phyloP scores from a whole-genome alignment of 2,888 invertebrate species.

The Poecilus cupreus region DNA sequence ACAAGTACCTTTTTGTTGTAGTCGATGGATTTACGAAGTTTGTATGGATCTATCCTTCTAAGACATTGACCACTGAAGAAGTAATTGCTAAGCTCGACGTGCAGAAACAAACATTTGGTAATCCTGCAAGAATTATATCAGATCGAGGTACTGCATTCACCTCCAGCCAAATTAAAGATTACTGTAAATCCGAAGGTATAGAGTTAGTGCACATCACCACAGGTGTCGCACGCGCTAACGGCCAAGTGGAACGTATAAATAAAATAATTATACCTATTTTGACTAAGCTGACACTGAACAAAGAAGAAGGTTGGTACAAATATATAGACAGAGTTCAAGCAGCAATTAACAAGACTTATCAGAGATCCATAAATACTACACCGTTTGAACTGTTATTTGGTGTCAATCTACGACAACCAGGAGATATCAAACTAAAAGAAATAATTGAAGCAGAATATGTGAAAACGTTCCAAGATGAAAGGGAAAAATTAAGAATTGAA shows the following conservation, averaged over 20 bases:
- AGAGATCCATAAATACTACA: neutral
- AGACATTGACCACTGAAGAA: no score
- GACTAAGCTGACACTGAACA: neutral
- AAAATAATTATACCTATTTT: neutral
- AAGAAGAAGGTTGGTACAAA: neutral
- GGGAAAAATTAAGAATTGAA: no score
- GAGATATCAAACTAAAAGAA: neutral
- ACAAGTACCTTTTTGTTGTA: conserved; percentile 45
- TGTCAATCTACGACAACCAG: neutral
- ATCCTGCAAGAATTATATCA: conserved; percentile 26
- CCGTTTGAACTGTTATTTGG: neutral
- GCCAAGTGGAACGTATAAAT: neutral
- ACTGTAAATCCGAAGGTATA: no score
- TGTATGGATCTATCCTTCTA: no score
- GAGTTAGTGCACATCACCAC: neutral
- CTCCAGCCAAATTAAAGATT: no score
- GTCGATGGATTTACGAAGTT: conserved; percentile 52
- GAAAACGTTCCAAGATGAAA: no score
- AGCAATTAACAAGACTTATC: neutral
- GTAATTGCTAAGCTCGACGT: neutral
- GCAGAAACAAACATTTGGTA: neutral
- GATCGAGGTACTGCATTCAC: conserved; percentile 40
- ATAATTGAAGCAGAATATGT: neutral
- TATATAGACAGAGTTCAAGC: neutral
- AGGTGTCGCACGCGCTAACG: neutral